Evolutionary conservation across 2,888 invertebrate genomes (phyloP).

Genomic region (Leptopterna dolabrata): DNA sequence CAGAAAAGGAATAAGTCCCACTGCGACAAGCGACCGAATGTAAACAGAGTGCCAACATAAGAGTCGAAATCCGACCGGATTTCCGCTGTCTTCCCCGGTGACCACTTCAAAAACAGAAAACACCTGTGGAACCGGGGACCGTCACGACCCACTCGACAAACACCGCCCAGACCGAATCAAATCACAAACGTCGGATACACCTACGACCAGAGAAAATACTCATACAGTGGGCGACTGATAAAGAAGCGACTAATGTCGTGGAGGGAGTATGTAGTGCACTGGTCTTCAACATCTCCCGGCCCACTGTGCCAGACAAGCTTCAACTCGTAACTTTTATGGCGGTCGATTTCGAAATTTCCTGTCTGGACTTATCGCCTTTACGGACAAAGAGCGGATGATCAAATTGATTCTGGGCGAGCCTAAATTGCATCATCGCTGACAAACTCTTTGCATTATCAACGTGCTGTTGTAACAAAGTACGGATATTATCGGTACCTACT

Average conservation of each 20-base stretch:
- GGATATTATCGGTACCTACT: too few species aligned
- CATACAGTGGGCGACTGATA: neutral
- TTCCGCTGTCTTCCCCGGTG: neutral
- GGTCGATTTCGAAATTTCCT: neutral
- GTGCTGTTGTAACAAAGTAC: too few species aligned
- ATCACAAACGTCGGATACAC: constrained; percentile 3
- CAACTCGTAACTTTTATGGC: neutral
- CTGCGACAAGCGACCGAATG: too few species aligned
- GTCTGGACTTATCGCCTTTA: neutral
- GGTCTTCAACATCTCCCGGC: neutral
- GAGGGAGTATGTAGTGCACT: neutral
- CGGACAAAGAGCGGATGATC: neutral
- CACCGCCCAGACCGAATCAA: constrained; percentile 1
- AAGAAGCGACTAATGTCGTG: neutral
- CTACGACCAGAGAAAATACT: neutral
- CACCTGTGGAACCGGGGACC: neutral
- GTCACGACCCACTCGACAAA: neutral
- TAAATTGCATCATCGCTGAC: too few species aligned
- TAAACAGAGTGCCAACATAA: neutral
- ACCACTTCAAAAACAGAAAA: neutral
- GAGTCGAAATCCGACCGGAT: neutral
- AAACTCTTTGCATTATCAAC: too few species aligned
- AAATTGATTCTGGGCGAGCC: neutral
- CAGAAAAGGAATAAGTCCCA: too few species aligned
- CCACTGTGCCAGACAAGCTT: neutral